Conservation (phyloP, 2,888 invertebrate genomes). For the Dioctria rufipes region DNA sequence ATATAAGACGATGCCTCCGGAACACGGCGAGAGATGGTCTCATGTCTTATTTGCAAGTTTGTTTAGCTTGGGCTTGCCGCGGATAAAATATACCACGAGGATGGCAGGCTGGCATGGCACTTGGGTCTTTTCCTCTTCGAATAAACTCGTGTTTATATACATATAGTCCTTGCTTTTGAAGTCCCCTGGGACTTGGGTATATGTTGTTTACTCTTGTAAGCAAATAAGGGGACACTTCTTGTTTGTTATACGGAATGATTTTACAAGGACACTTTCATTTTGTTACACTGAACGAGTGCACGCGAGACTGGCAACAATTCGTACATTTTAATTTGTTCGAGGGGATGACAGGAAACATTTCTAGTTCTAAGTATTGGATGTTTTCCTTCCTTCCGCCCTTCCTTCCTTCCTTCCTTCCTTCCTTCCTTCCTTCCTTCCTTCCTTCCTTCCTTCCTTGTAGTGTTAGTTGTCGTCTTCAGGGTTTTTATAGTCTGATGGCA, state of each 20-base stretch:
- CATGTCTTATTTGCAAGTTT: conserved; percentile 4
- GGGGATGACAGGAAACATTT: conserved; percentile 18
- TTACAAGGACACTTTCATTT: conserved; percentile 40
- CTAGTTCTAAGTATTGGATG: not conserved
- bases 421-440: too few relatives aligned
- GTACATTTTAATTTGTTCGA: conserved; percentile 41
- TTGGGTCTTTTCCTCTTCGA: not conserved
- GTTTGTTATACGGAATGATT: conserved; percentile 44
- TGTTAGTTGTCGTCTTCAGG: not conserved
- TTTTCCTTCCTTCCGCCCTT: too few relatives aligned
- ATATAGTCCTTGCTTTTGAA: too few relatives aligned
- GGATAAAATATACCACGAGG: not conserved
- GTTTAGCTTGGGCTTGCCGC: not conserved
- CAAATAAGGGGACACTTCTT: conserved; percentile 44
- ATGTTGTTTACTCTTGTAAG: conserved; percentile 33
- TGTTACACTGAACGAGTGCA: conserved; percentile 31
- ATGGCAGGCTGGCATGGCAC: not conserved
- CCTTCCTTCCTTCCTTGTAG: not conserved
- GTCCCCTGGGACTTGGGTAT: not conserved
- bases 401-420: too few relatives aligned
- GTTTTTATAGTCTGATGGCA: not conserved
- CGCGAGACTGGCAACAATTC: conserved; percentile 37
- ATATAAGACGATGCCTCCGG: conserved; percentile 22
- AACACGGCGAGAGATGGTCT: not conserved
- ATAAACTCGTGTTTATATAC: too few relatives aligned